Percentiles rank a stretch among this genome's conserved stretches.
Conservation (phyloP, 2,797 vertebrate species). For the Crypturellus tataupa region DNA sequence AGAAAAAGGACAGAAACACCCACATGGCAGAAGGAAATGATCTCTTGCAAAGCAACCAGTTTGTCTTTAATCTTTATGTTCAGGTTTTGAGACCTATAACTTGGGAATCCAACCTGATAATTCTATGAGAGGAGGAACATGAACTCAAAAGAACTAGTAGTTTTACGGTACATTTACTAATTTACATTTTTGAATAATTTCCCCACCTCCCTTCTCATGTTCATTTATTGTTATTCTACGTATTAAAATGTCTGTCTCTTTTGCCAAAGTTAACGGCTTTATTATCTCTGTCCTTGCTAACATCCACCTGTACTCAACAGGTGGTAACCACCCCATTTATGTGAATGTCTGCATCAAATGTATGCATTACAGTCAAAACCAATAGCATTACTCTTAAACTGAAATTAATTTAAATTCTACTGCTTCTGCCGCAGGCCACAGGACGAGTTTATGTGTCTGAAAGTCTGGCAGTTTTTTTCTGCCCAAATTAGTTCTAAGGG, state of each 20-base stretch:
- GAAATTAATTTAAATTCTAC: background rate
- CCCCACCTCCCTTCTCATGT: background rate
- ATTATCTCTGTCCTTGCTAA: background rate
- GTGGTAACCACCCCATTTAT: background rate
- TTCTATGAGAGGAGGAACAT: background rate
- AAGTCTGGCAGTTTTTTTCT: background rate
- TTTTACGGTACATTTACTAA: background rate
- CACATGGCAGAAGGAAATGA: background rate
- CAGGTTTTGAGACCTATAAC: background rate
- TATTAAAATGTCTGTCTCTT: background rate
- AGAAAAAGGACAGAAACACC: too few species aligned
- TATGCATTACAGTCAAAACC: background rate
- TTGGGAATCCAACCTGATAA: background rate
- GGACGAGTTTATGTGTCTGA: background rate
- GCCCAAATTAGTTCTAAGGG: background rate
- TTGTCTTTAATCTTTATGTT: background rate
- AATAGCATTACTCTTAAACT: background rate
- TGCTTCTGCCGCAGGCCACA: background rate
- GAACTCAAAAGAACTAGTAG: background rate
- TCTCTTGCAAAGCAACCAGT: background rate
- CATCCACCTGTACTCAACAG: background rate
- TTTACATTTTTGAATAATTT: background rate
- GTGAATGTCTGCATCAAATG: background rate
- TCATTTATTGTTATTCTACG: background rate
- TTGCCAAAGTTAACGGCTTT: background rate